Evolutionary conservation across 2,888 invertebrate species (phyloP).

Genomic region (Diogma glabrata): DNA sequence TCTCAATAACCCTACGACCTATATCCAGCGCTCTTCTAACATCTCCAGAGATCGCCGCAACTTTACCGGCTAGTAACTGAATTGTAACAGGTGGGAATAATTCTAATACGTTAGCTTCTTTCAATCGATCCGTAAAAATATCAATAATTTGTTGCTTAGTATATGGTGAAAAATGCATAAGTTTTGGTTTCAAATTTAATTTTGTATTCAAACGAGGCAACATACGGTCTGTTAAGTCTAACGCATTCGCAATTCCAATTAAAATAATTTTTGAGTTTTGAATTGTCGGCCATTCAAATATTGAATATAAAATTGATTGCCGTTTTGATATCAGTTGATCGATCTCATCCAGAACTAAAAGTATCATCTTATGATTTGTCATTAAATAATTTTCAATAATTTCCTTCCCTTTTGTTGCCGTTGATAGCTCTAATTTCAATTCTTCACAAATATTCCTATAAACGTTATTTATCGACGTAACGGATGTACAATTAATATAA

Average conservation of each 20-base stretch:
- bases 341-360: conserved; percentile 88
- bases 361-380: conserved; percentile 56
- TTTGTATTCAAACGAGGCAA: conserved; percentile 76
- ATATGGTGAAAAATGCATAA: conserved; percentile 89
- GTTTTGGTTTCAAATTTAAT: conserved; percentile 55
- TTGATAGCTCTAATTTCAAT: too few relatives aligned
- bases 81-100: conserved; percentile 74
- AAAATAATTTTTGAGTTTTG: conserved; percentile 58
- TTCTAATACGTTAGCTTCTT: conserved; percentile 52
- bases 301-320: conserved; percentile 79
- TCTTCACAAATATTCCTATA: conserved; percentile 68
- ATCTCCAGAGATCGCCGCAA: conserved; percentile 90
- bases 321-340: conserved; percentile 73
- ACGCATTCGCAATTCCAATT: conserved; percentile 88
- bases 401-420: conserved; percentile 46
- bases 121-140: conserved; percentile 71
- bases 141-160: conserved; percentile 76
- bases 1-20: conserved; percentile 77
- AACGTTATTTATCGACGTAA: conserved; percentile 71
- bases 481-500: conserved; percentile 74
- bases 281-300: conserved; percentile 86
- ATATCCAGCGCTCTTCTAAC: conserved; percentile 88
- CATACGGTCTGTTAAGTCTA: conserved; percentile 86
- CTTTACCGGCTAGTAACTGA: conserved; percentile 85
- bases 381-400: conserved; percentile 59